Base-by-base conservation (phyloP, 2,797 vertebrate species). In the Danio tinwini region DNA sequence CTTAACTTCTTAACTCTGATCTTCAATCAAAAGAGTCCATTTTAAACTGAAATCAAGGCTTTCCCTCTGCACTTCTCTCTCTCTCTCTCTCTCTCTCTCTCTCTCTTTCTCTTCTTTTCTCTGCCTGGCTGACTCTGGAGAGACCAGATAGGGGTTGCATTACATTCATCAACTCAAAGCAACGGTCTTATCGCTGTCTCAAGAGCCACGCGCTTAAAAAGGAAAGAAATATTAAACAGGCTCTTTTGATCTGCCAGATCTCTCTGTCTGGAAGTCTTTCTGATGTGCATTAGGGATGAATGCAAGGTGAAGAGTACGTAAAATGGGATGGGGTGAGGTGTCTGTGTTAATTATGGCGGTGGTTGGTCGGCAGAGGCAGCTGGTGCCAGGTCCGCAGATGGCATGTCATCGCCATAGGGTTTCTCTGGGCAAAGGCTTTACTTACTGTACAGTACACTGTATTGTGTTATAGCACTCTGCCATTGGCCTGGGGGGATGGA, bases 401-500 rank as follows among this genome's bases (percentile, higher is more conserved):
- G 83, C 83, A 17, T 81, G 77, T 86, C 85, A 72, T 87, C 72
- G 82, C 89, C 81, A 85, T 89, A 81, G 84, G 86, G 74, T 83
- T 83, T 45, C 82, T 83, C 87, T 87, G 85, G 82, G 89, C 89
- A 81, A 88, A 86, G 82, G 83, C 86, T 86, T 80, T 85, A 91
- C 87, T 81, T 85, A 91, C 91, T 92, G 88, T 91, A 90, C 83
- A 85, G 78, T 80, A 81, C 77, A 80, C 75, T 84, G 80, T 83
- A 84, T 79, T 82, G 76, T 77, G 53, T 47, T 81, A 67, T 82
- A 82, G 61, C 8, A 59, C 74, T 12, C 40, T 67, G 16, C 40
- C 52, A 21, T 29, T 7, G 7, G 21, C 61, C 56, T 21, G 45
- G 49, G 71, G 40, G 67, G 59, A 58, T 55, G 59, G 16, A 73